Conservation (phyloP, 2,113 vertebrate genomes). For the Sander lucioperca region DNA sequence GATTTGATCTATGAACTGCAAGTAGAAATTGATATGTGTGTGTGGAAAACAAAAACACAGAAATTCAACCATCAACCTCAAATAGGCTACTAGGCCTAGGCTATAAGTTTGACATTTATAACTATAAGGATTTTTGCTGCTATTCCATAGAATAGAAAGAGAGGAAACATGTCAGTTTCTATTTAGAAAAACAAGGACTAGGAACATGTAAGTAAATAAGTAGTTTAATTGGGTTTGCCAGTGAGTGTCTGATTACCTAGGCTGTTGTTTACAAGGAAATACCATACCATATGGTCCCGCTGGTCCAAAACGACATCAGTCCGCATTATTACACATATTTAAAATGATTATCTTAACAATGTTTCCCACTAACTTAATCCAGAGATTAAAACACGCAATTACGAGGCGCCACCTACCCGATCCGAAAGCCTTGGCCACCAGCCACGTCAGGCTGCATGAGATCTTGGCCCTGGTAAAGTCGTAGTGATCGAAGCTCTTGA, state of each 20-base stretch:
- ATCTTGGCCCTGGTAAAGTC: constrained; percentile 96
- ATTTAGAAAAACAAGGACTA: neutral
- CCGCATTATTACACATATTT: constrained; percentile 4
- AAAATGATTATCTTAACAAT: constrained; percentile 11
- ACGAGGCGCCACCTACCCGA: constrained; percentile 90
- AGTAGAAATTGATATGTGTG: neutral
- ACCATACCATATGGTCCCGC: neutral
- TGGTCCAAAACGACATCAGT: constrained; percentile 15
- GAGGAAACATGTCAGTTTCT: neutral
- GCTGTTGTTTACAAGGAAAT: constrained; percentile 45
- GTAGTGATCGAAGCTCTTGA: constrained; percentile 96
- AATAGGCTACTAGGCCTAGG: neutral
- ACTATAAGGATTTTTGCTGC: neutral
- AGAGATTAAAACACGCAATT: neutral
- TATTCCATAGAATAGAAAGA: neutral
- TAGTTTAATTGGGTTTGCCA: constrained; percentile 1
- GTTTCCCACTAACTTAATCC: constrained; percentile 22
- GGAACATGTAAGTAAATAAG: neutral
- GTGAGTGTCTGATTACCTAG: constrained; percentile 12
- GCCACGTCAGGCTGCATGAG: constrained; percentile 96
- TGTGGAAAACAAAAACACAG: neutral
- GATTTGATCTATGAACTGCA: constrained; percentile 14
- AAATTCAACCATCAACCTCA: neutral
- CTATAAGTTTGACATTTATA: neutral
- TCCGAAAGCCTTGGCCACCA: constrained; percentile 98